Base-by-base conservation (phyloP, 1,140 invertebrate genomes). In the Sogatella furcifera region DNA sequence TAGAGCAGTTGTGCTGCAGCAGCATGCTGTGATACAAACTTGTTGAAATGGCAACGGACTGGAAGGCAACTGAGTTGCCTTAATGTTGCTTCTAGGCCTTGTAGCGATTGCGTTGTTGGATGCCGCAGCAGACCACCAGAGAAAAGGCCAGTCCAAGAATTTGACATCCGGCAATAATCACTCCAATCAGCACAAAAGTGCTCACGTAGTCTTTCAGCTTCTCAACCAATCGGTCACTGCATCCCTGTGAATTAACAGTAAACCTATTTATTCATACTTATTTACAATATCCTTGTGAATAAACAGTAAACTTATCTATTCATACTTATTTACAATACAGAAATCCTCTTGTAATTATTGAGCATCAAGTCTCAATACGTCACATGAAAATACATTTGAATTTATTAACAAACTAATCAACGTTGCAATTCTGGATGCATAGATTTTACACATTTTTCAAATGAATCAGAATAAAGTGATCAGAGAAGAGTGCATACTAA, bases 61-160 rank as follows among this genome's bases (percentile, higher is more conserved):
- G 1, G 34, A 3, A 38, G 34, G 34, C 34, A 38, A 38, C 34
- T 38, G 34, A 38, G 34, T 38, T 38, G 34, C 34, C 34, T 38
- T 38, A 38, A 38, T 38, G 34, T 10, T 42, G 31, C 34, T 53
- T 49, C 46, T 60, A 60, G 28, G 59, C 59, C 55, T 60, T 60
- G 52, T 60, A 60, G 8, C 52, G 22, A 46, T 60, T 46, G 80
- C 80, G 62, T 34, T 62, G 55, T 54, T 66, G 61, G 24, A 89
- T 83, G 24, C 86, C 84, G 72, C 86, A 90, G 69, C 88, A 89
- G 17, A 92, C 75, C 63, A 89, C 80, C 68, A 91, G 75, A 1
- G 88, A 84, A 67, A 90, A 89, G 52, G 89, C 81, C 65, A 92
- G 77, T 38, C 87, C 87, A 24, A 92, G 69, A 49, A 90, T 71